phyloP scores from a whole-genome alignment of 2,113 vertebrate species.

The Spea multiplicata region DNA sequence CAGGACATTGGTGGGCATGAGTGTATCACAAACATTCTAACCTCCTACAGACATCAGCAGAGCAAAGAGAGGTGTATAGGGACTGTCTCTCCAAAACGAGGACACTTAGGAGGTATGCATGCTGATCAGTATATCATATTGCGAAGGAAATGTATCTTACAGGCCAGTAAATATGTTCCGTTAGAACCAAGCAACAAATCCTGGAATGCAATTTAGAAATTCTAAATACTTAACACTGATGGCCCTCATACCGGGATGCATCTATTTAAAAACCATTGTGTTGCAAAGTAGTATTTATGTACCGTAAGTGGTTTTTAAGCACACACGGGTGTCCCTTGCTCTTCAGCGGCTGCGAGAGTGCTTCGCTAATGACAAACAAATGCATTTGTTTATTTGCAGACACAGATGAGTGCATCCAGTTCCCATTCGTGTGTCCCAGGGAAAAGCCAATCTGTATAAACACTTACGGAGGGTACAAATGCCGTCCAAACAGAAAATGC shows the following conservation, averaged over 20 bases:
- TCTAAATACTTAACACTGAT: not conserved
- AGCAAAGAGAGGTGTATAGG: too few relatives aligned
- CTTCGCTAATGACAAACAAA: not conserved
- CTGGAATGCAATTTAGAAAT: too few relatives aligned
- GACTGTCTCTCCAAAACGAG: too few relatives aligned
- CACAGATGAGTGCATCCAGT: constrained; percentile 86
- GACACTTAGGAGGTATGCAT: too few relatives aligned
- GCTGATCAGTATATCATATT: too few relatives aligned
- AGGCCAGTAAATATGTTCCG: too few relatives aligned
- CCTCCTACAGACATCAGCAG: too few relatives aligned
- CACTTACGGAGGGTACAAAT: constrained; percentile 90
- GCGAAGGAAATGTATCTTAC: too few relatives aligned
- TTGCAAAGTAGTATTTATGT: not conserved
- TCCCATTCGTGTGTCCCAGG: constrained; percentile 85
- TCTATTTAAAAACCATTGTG: not conserved
- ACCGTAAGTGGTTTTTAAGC: not conserved
- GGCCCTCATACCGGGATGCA: not conserved
- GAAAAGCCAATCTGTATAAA: constrained; percentile 89
- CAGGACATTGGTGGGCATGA: too few relatives aligned
- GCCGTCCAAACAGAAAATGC: constrained; percentile 87
- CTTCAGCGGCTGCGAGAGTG: not conserved
- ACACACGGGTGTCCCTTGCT: not conserved
- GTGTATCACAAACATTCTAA: too few relatives aligned
- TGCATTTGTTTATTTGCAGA: constrained; percentile 62
- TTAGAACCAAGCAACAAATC: too few relatives aligned